These are phyloP conservation scores for Hemibagrus guttatus DNA, from an alignment of 2,797 vertebrate species.

Conservation along the genomic window DNA sequence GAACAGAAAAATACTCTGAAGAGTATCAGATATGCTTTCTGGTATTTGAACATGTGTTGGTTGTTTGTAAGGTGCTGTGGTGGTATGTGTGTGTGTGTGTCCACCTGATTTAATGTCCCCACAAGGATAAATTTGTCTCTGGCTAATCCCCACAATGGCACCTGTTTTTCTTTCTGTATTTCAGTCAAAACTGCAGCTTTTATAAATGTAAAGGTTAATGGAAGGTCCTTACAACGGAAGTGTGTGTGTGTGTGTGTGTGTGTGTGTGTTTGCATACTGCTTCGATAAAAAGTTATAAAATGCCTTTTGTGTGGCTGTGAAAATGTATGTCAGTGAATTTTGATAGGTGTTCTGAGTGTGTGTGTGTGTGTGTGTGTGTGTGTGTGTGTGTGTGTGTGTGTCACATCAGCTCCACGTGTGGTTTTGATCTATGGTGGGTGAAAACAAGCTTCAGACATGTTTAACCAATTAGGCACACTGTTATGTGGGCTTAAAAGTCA, in stretches of 20 bases:
- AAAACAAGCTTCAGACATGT: conserved; percentile 68
- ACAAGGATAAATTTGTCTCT: not conserved
- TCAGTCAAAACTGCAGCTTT: not conserved
- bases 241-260: conserved; percentile 27
- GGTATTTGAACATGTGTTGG: conserved; percentile 17
- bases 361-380: conserved; percentile 44
- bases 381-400: conserved; percentile 7
- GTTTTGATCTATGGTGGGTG: conserved; percentile 62
- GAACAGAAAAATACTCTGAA: too few species aligned
- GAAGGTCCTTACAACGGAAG: not conserved
- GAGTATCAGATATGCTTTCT: conserved; percentile 5
- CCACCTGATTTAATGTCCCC: not conserved
- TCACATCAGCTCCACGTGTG: conserved; percentile 41
- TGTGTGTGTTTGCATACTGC: conserved; percentile 57
- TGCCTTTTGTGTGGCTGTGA: conserved; percentile 16
- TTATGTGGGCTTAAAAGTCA: conserved; percentile 60
- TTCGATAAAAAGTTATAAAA: conserved; percentile 26
- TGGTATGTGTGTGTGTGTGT: not conserved
- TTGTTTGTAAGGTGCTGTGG: conserved; percentile 15
- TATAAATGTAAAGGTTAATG: not conserved
- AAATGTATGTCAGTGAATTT: conserved; percentile 5
- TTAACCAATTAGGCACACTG: conserved; percentile 72
- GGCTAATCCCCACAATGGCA: too few species aligned
- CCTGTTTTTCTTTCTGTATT: too few species aligned
- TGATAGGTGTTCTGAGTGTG: conserved; percentile 19